Conservation (phyloP, 1,140 invertebrate species). For the Heliconius hewitsoni region DNA sequence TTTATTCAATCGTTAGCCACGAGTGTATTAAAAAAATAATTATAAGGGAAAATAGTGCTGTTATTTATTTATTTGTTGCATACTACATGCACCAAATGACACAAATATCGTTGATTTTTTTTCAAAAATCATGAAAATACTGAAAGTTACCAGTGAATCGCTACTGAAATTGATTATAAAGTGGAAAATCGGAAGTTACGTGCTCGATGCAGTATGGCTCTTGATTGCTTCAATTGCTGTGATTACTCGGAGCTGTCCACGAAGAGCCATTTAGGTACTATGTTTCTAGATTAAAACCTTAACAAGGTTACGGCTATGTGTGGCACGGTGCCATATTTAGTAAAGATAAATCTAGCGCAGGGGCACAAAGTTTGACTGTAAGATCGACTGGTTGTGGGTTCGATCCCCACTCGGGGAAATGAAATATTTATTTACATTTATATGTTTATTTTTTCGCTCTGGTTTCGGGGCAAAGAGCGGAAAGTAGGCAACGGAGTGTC, state of each 20-base stretch:
- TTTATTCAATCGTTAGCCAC: too few species aligned
- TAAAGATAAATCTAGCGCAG: neutral
- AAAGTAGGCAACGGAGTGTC: too few species aligned
- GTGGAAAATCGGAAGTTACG: slow-evolving; percentile 34
- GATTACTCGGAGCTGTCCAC: slow-evolving; percentile 34
- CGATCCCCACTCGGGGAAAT: too few species aligned
- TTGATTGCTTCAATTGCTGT: slow-evolving; percentile 47
- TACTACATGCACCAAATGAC: neutral
- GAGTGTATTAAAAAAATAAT: too few species aligned
- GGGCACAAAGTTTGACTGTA: too few species aligned
- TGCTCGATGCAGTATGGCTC: slow-evolving; percentile 32
- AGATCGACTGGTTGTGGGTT: too few species aligned
- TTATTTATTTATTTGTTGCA: neutral
- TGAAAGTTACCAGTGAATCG: neutral
- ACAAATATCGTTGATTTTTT: neutral
- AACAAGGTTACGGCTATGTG: neutral
- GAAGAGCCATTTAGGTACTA: neutral
- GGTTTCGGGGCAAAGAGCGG: too few species aligned
- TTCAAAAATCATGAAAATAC: neutral
- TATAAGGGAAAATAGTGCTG: neutral
- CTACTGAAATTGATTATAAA: neutral
- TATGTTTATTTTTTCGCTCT: too few species aligned
- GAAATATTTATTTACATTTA: too few species aligned
- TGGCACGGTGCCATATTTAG: neutral
- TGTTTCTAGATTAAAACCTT: slow-evolving; percentile 6